Conservation (phyloP, 2,888 invertebrate genomes). For the Chrysopilus asiliformis region DNA sequence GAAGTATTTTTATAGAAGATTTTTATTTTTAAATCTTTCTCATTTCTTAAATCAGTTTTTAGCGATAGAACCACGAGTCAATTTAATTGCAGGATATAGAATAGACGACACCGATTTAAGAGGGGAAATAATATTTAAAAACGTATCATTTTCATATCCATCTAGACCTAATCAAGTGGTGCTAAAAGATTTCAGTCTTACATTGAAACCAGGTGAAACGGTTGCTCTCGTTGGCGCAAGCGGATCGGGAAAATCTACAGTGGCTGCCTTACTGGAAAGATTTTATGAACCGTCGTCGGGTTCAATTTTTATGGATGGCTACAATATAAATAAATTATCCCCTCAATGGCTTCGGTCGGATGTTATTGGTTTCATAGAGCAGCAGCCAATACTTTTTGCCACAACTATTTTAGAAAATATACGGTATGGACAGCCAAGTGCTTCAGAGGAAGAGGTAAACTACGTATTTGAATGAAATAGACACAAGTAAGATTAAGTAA, state of each 20-base stretch:
- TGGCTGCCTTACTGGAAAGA: slow-evolving; percentile 78
- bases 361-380: slow-evolving; percentile 77
- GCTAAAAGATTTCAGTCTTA: slow-evolving; percentile 69
- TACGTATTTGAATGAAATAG: neutral
- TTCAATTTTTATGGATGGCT: slow-evolving; percentile 32
- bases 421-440: slow-evolving; percentile 66
- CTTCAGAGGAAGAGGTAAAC: slow-evolving; percentile 51
- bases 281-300: slow-evolving; percentile 38
- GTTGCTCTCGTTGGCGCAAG: slow-evolving; percentile 88
- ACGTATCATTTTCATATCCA: slow-evolving; percentile 83
- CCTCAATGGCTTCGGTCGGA: slow-evolving; percentile 74
- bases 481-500: no score
- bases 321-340: slow-evolving; percentile 29
- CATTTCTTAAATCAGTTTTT: slow-evolving; percentile 53
- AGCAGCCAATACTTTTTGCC: slow-evolving; percentile 89
- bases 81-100: slow-evolving; percentile 48
- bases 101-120: slow-evolving; percentile 57
- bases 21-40: slow-evolving; percentile 6
- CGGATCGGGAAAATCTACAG: slow-evolving; percentile 91
- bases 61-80: slow-evolving; percentile 54
- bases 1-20: slow-evolving; percentile 45
- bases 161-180: slow-evolving; percentile 60
- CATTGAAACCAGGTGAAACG: slow-evolving; percentile 73
- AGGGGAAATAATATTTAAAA: slow-evolving; percentile 71
- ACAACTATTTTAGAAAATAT: slow-evolving; percentile 88